Evolutionary conservation across 2,888 invertebrate genomes (phyloP).

Genomic region (Quadroppia sp.): DNA sequence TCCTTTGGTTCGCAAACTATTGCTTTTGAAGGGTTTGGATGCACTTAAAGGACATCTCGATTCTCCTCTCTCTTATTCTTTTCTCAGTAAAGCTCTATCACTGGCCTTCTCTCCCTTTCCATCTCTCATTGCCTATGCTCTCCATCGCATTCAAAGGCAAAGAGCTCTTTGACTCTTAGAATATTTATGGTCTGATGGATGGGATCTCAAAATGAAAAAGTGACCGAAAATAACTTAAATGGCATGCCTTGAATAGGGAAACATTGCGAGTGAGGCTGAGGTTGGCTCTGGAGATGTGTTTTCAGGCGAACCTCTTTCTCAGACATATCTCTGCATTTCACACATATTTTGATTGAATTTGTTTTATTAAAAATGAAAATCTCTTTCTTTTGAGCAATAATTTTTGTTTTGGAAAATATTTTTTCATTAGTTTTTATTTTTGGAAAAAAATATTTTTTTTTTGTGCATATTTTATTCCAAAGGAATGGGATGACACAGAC

Average conservation of each 20-base stretch:
- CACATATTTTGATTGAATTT: neutral
- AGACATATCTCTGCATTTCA: neutral
- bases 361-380: neutral
- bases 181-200: slow-evolving; percentile 38
- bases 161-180: slow-evolving; percentile 32
- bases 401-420: neutral
- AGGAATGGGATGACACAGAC: slow-evolving; percentile 2
- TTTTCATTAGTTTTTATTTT: neutral
- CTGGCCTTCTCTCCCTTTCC: slow-evolving; percentile 39
- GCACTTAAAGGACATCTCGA: slow-evolving; percentile 27
- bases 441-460: neutral
- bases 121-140: slow-evolving; percentile 32
- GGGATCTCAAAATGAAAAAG: slow-evolving; percentile 35
- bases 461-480: neutral
- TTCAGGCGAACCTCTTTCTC: neutral
- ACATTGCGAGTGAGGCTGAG: slow-evolving; percentile 15
- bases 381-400: too few relatives aligned
- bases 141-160: slow-evolving; percentile 14
- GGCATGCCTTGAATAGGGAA: slow-evolving; percentile 33
- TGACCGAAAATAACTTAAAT: slow-evolving; percentile 34
- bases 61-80: slow-evolving; percentile 33
- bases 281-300: neutral
- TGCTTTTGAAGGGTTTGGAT: slow-evolving; percentile 13
- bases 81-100: slow-evolving; percentile 33
- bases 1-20: slow-evolving; percentile 29